phyloP scores from a whole-genome alignment of 2,888 invertebrate genomes.

The Eupithecia pulchellata region DNA sequence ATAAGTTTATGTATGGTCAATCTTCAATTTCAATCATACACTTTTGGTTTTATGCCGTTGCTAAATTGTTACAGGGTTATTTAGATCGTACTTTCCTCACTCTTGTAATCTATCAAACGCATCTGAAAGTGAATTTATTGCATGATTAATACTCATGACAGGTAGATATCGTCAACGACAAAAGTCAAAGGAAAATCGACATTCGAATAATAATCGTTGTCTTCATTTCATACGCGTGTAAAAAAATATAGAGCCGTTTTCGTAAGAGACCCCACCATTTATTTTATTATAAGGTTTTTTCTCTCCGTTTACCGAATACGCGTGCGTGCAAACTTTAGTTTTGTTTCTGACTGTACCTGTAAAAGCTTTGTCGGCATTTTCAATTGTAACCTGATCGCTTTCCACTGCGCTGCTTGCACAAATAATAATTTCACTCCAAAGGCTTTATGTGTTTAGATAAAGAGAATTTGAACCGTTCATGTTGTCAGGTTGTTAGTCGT shows the following conservation, averaged over 20 bases:
- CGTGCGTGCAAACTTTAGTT: neutral
- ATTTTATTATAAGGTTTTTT: neutral
- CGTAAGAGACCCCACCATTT: neutral
- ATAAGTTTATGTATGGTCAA: too few relatives aligned
- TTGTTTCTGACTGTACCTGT: slow-evolving; percentile 43
- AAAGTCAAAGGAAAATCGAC: slow-evolving; percentile 1
- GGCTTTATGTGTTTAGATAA: slow-evolving; percentile 35
- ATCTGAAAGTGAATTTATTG: slow-evolving; percentile 69
- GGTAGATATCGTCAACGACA: slow-evolving; percentile 45
- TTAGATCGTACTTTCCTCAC: slow-evolving; percentile 55
- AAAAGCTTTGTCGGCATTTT: slow-evolving; percentile 55
- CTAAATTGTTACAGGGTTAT: slow-evolving; percentile 39
- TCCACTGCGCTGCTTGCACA: slow-evolving; percentile 52
- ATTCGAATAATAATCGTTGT: neutral
- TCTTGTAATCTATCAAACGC: slow-evolving; percentile 49
- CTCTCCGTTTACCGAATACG: neutral
- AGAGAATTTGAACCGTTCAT: slow-evolving; percentile 20
- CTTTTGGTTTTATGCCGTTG: slow-evolving; percentile 8
- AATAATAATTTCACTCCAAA: slow-evolving; percentile 35
- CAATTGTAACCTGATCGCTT: slow-evolving; percentile 71
- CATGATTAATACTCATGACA: slow-evolving; percentile 58
- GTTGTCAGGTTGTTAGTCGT: slow-evolving; percentile 17
- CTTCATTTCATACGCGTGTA: neutral
- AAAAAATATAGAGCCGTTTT: neutral
- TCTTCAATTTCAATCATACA: neutral